Base-by-base conservation (phyloP, 1,140 invertebrate genomes). In the Macrobrachium rosenbergii region DNA sequence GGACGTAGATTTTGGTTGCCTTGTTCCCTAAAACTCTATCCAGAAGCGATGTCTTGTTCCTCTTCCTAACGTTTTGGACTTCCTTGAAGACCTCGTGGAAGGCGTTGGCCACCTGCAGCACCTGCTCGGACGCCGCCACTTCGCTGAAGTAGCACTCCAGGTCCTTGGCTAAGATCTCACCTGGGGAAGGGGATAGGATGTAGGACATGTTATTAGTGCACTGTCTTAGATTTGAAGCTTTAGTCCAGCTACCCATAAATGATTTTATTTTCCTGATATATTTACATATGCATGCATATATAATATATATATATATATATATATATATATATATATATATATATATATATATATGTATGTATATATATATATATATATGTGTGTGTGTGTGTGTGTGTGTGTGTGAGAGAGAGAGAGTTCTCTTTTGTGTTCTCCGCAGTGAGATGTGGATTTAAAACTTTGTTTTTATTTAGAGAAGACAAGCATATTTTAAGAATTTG, bases 91-190 rank as follows among this genome's bases (percentile, higher is more conserved):
- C 93, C 90, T 97, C 96, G 90, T 96, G 95, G 92, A 97, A 97
- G 8, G 95, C 96, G 79, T 96, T 95, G 2, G 95, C 95, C 5
- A 98, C 95, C 92, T 94, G 94, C 21, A 91, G 90, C 37, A 97
- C 96, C 92, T 97, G 96, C 92, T 97, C 96, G 0, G 96, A 96
- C 0, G 96, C 96, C 0, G 96, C 95, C n/a, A 97, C 95, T 93
- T 98, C 96, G n/a, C 94, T 94, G 92, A 97, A 98, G 79, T 72
- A 83, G 91, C 96, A 97, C 90, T 97, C 96, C 88, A 96, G 95
- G 91, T 97, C 96, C 92, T 97, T 96, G 0, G 96, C 96, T 60
- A 97, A 92, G 89, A 96, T 96, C 92, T 97, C 96, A 23, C 96
- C 93, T 93, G 90, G 10, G 58, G 63, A 10, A 69, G 19, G n/a